Evolutionary conservation across 1,140 invertebrate genomes (phyloP).

Genomic region (Chrysopa pallens): DNA sequence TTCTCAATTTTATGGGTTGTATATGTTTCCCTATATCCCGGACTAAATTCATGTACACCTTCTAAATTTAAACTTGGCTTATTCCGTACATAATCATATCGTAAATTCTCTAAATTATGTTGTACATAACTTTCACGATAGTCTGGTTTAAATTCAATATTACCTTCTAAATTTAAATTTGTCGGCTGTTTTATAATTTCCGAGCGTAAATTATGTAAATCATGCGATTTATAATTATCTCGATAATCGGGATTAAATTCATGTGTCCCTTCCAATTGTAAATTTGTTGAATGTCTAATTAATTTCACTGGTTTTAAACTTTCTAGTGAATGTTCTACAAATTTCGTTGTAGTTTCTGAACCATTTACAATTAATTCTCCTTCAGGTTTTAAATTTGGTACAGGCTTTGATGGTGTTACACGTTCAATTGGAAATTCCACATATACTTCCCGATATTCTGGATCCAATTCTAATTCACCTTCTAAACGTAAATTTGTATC

Average conservation of each 20-base stretch:
- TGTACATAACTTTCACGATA: slow-evolving; percentile 5
- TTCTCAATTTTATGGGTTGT: background rate
- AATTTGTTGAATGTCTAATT: slow-evolving; percentile 5
- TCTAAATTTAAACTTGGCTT: slow-evolving; percentile 6
- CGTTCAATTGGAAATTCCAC: slow-evolving; percentile 9
- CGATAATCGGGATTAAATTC: slow-evolving; percentile 27
- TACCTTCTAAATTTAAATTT: slow-evolving; percentile 10
- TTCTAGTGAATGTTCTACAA: slow-evolving; percentile 5
- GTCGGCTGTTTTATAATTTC: slow-evolving; percentile 5
- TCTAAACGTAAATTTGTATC: slow-evolving; percentile 9
- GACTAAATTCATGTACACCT: slow-evolving; percentile 6
- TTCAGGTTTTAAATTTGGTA: slow-evolving; percentile 12
- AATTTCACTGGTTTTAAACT: slow-evolving; percentile 1
- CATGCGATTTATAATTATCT: slow-evolving; percentile 20
- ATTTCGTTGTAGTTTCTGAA: slow-evolving; percentile 18
- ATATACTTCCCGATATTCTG: slow-evolving; percentile 11
- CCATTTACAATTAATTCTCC: slow-evolving; percentile 13
- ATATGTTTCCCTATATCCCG: slow-evolving; percentile 9
- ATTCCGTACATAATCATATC: background rate
- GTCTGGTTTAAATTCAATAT: slow-evolving; percentile 7
- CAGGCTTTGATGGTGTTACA: slow-evolving; percentile 6
- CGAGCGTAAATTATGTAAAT: slow-evolving; percentile 14
- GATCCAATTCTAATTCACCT: slow-evolving; percentile 7
- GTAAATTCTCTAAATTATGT: background rate
- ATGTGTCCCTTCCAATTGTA: slow-evolving; percentile 27